Base-by-base conservation (phyloP, 1,140 invertebrate species). In the Pseudoatta argentina region DNA sequence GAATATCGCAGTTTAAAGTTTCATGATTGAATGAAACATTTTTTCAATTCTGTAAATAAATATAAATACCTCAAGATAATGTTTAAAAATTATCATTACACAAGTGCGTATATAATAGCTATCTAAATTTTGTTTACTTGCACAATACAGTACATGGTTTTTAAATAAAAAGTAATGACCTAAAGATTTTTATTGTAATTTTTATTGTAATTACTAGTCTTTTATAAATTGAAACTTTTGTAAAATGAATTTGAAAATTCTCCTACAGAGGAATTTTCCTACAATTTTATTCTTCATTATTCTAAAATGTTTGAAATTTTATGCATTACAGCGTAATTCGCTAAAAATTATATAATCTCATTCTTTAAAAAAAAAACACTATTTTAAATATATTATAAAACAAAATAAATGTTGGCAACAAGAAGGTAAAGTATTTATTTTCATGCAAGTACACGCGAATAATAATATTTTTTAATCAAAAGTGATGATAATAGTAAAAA, bases 11-110 rank as follows among this genome's bases (percentile, higher is more conserved):
- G 18, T 61, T 30, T 57, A 57, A 57, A 39, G 14, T 79, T 82
- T 72, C 7, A 61, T 73, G 16, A 73, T 73, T 44, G 14, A 24
- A 73, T 73, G 2, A n/a, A 83, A 75, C 14, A 34, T 44, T 30
- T 71, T 89, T 81, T 63, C 51, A 61, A 59, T 77, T 72, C n/a
- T 66, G 39, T 69, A 86, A 81, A 75, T 75, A 86, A 81, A 75
- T 86, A 66, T 71, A 34, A 81, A 86, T 44, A 3, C 4, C 2
- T 1, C 7, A 18, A 79, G 27, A 81, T 39, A 66, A n/a, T 34
- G 0, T 44, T 24, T 18, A 51, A 59, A 59, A 51, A 75, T 27
- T 6, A 51, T 72, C 8, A 7, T 59, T 12, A 72, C 18, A 66
- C 8, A 16, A 3, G 21, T 59, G 21, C 27, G 24, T 24, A 12